Evolutionary conservation across 2,113 vertebrate species (phyloP).

Genomic region (Ophthalmolycus amberensis): DNA sequence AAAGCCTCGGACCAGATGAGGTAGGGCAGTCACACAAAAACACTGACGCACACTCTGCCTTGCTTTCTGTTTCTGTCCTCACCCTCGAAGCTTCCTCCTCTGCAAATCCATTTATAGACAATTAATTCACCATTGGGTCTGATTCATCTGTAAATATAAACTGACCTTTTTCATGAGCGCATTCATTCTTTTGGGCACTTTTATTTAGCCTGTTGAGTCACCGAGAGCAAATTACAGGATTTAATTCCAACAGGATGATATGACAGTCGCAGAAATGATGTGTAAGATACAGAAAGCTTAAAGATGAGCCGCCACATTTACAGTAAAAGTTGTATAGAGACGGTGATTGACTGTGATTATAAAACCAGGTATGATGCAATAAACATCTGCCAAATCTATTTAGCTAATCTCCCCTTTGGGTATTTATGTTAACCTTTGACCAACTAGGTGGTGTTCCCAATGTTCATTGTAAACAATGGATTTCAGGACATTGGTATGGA

Average conservation of each 20-base stretch:
- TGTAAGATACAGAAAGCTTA: not conserved
- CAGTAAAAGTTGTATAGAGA: not conserved
- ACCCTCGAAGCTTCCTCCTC: not conserved
- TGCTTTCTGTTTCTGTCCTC: conserved; percentile 6
- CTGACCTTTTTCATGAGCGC: conserved; percentile 16
- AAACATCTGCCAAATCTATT: conserved; percentile 60
- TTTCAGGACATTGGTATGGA: conserved; percentile 30
- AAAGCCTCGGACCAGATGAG: conserved; percentile 56
- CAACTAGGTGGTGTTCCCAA: conserved; percentile 30
- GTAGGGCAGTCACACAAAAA: conserved; percentile 62
- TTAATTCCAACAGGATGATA: not conserved
- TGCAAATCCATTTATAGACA: conserved; percentile 6
- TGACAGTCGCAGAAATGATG: not conserved
- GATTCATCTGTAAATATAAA: conserved; percentile 27
- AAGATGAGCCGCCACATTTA: not conserved
- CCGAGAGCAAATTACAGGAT: not conserved
- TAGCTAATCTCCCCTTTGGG: conserved; percentile 36
- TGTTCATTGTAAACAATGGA: conserved; percentile 56
- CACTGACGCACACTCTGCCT: not conserved
- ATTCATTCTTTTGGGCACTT: conserved; percentile 12
- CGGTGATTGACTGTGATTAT: conserved; percentile 13
- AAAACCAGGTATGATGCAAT: conserved; percentile 31
- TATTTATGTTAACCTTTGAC: conserved; percentile 36
- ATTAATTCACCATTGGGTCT: conserved; percentile 4
- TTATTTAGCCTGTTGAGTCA: conserved; percentile 31